phyloP scores from a whole-genome alignment of 1,140 invertebrate species.

The Ceratina japonica region DNA sequence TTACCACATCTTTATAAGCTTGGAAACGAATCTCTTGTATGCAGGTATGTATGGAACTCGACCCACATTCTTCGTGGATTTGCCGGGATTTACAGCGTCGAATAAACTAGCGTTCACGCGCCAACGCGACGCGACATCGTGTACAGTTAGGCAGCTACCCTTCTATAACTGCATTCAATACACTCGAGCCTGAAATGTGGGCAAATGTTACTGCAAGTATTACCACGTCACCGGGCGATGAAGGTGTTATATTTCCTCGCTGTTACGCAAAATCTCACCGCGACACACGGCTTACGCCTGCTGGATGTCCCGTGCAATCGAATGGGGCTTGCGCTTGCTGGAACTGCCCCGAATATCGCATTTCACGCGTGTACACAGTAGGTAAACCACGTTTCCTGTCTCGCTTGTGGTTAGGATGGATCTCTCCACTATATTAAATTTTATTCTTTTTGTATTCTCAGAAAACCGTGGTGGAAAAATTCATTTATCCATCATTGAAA shows the following conservation, averaged over 20 bases:
- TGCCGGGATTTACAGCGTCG: conserved; percentile 40
- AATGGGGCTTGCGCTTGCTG: conserved; percentile 30
- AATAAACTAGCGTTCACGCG: conserved; percentile 37
- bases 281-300: conserved; percentile 34
- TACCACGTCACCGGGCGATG: conserved; percentile 42
- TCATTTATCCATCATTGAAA: too few relatives aligned
- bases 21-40: too few relatives aligned
- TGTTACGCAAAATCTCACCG: conserved; percentile 47
- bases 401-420: conserved; percentile 52
- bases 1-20: too few relatives aligned
- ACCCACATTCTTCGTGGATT: conserved; percentile 35
- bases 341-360: conserved; percentile 58
- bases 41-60: conserved; percentile 1
- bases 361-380: conserved; percentile 47
- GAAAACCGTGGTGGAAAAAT: too few relatives aligned
- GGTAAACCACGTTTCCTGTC: conserved; percentile 23
- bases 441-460: background rate
- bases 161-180: conserved; percentile 45
- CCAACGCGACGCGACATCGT: background rate
- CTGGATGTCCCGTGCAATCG: conserved; percentile 27
- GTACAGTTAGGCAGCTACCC: background rate
- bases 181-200: conserved; percentile 47
- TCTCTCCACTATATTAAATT: conserved; percentile 21
- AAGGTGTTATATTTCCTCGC: conserved; percentile 52
- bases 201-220: conserved; percentile 48